phyloP scores from a whole-genome alignment of 1,140 invertebrate species.

The Micrasema minimum region DNA sequence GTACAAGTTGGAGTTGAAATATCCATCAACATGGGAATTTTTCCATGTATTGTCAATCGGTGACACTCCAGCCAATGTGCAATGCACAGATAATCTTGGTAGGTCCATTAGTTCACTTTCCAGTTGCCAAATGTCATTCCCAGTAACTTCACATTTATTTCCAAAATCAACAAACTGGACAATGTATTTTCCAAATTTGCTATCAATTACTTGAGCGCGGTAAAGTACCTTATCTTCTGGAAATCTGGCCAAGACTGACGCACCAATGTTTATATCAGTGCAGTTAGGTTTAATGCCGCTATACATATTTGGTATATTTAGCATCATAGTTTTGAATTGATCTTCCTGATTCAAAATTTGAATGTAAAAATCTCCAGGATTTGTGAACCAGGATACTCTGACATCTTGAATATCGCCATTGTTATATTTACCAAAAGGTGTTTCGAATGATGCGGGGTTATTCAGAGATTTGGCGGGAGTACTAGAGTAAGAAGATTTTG shows the following conservation, averaged over 20 bases:
- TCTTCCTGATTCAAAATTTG: constrained; percentile 67
- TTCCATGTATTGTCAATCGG: constrained; percentile 68
- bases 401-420: constrained; percentile 59
- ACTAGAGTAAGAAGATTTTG: constrained; percentile 8
- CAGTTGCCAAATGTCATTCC: constrained; percentile 73
- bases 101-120: constrained; percentile 73
- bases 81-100: constrained; percentile 76
- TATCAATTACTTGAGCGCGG: constrained; percentile 68
- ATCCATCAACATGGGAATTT: constrained; percentile 65
- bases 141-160: constrained; percentile 71
- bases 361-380: constrained; percentile 76
- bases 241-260: constrained; percentile 74
- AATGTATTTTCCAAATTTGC: constrained; percentile 65
- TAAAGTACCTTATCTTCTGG: constrained; percentile 76
- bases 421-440: constrained; percentile 56
- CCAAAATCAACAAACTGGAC: constrained; percentile 81
- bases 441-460: constrained; percentile 49
- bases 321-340: constrained; percentile 75
- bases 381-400: constrained; percentile 72
- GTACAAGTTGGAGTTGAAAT: constrained; percentile 68
- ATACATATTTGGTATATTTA: constrained; percentile 75
- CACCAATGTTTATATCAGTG: constrained; percentile 60
- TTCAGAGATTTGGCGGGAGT: constrained; percentile 15
- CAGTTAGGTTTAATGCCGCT: constrained; percentile 64
- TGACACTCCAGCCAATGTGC: constrained; percentile 70